A percentile compares a stretch with the other conserved stretches of the same genome.
phyloP scores from a whole-genome alignment of 2,797 vertebrate genomes.

The Streptopelia turtur region DNA sequence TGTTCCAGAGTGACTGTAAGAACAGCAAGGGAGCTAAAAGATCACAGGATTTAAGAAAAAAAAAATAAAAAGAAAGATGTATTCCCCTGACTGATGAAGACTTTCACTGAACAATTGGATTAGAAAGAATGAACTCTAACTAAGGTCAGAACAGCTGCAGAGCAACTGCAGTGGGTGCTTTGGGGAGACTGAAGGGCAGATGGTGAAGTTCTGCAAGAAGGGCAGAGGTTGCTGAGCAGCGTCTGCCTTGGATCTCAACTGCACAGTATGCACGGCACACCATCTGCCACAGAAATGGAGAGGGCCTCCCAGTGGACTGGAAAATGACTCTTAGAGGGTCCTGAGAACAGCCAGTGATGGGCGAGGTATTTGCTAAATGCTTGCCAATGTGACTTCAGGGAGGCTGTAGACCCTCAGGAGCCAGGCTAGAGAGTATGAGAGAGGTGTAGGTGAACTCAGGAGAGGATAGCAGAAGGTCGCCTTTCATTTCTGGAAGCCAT shows the following conservation, averaged over 20 bases:
- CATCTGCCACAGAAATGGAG: neutral
- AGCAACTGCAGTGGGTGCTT: neutral
- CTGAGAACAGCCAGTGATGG: neutral
- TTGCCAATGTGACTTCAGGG: neutral
- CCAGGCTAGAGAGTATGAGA: neutral
- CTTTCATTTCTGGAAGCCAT: neutral
- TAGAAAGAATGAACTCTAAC: neutral
- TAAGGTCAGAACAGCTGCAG: neutral
- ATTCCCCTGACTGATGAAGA: neutral
- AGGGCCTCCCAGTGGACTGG: neutral
- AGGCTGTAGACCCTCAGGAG: neutral
- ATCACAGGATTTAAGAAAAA: neutral
- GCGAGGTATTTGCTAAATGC: neutral
- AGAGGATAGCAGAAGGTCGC: neutral
- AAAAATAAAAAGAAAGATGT: neutral
- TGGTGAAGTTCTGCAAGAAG: neutral
- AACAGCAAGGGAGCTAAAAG: neutral
- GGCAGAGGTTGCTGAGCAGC: neutral
- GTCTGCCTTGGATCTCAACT: neutral
- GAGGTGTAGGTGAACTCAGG: neutral
- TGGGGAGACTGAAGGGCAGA: neutral
- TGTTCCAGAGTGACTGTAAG: neutral
- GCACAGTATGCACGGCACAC: fast-evolving
- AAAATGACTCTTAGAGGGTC: neutral
- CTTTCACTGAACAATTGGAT: neutral